Evolutionary conservation across 2,113 vertebrate genomes (phyloP), one percentile per base, ranked within the genome.

Genomic region (Corythornis cristatus): DNA sequence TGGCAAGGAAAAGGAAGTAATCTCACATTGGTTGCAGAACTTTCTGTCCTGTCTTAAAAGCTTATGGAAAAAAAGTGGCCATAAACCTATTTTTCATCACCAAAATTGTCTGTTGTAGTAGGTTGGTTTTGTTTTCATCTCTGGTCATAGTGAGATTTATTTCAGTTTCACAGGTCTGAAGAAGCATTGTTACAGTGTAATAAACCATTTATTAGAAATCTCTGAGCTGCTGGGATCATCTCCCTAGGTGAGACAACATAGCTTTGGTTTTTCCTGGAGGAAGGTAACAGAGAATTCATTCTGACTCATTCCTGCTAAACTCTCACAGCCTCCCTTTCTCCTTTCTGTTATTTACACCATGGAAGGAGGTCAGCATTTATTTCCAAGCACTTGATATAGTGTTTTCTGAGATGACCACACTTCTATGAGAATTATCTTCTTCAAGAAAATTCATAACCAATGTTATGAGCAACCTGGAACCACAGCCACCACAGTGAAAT

Each of bases 141-240:
- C 45, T 68, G 77, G 56, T 56, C 57, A 37, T 51, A 85, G 16
- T 31, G 57, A 74, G 81, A 78, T 89, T 80, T 68, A 8, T 77
- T 94, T 61, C 66, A 80, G 51, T 92, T 77, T 80, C 16, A 35
- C 48, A 82, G 76, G 73, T 84, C 21, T 91, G 92, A 87, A 96
- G 74, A 81, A 61, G 53, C 89, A 4, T 66, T 61, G 8, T 84
- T 94, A 48, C 43, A 64, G 35, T 23, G 74, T 53, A 64, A 4
- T 86, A 51, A 92, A 72, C 43, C 29, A 53, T 20, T 20, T 74
- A 53, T 92, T 95, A 87, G 4, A 33, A 91, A 90, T 40, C 76
- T 79, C 64, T 88, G 26, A 93, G 74, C 62, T 86, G 11, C 88
- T 83, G 25, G 66, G 45, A 95, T 77, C 91, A 79, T 92, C 90